Conservation (phyloP, 2,113 vertebrate species). For the Talpa occidentalis region DNA sequence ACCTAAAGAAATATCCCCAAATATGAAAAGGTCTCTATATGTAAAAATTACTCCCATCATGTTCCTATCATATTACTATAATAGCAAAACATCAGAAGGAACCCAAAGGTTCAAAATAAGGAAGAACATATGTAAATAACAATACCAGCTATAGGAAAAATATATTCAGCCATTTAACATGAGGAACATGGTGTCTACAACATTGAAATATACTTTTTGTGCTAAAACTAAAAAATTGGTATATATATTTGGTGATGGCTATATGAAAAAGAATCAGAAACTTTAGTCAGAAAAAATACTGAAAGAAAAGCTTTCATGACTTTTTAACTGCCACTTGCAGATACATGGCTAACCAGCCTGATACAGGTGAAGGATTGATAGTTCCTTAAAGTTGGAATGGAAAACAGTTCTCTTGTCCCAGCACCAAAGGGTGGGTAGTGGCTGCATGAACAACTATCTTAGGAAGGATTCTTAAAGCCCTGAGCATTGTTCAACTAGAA, state of each 20-base stretch:
- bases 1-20: background rate
- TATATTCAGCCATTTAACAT: background rate
- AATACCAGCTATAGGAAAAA: background rate
- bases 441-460: background rate
- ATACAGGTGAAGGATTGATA: background rate
- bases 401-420: background rate
- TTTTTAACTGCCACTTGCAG: background rate
- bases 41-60: slow-evolving; percentile 10
- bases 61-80: background rate
- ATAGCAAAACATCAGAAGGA: background rate
- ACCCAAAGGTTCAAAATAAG: background rate
- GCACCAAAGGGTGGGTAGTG: background rate
- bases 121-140: background rate
- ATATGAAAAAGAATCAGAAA: background rate
- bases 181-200: background rate
- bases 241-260: background rate
- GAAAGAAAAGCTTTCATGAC: background rate
- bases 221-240: background rate
- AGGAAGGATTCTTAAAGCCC: background rate
- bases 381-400: background rate
- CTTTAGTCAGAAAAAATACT: background rate
- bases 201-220: background rate
- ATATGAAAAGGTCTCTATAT: background rate
- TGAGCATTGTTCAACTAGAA: background rate
- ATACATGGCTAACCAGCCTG: background rate